phyloP scores from a whole-genome alignment of 2,888 invertebrate genomes.

The Cerastis leucographa region DNA sequence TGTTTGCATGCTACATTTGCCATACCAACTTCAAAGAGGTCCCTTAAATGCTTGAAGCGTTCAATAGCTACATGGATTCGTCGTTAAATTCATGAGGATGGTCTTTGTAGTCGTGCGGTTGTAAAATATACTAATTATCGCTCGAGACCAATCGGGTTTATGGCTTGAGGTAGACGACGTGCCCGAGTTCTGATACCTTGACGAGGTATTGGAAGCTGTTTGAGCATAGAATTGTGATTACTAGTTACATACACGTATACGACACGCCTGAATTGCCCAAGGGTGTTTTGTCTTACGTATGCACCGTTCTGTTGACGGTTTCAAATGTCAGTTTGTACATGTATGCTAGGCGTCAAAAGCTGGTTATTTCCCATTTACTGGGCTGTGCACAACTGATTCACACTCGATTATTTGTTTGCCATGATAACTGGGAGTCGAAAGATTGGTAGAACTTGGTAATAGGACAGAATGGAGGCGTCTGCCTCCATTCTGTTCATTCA shows the following conservation, averaged over 20 bases:
- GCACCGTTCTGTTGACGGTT: slow-evolving; percentile 32
- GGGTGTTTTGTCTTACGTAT: slow-evolving; percentile 39
- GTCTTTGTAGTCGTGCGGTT: slow-evolving; percentile 61
- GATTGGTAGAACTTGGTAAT: background rate
- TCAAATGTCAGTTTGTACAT: slow-evolving; percentile 21
- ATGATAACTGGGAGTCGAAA: background rate
- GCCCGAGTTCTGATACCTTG: slow-evolving; percentile 54
- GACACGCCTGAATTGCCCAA: slow-evolving; percentile 45
- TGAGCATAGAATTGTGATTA: slow-evolving; percentile 37
- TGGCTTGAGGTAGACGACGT: slow-evolving; percentile 36
- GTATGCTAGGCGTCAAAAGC: slow-evolving; percentile 17
- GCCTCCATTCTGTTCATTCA: no score
- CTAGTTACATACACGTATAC: slow-evolving; percentile 8
- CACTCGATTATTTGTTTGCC: background rate
- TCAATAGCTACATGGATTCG: slow-evolving; percentile 55
- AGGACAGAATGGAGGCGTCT: background rate
- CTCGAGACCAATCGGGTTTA: slow-evolving; percentile 60
- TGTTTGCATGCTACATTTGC: no score
- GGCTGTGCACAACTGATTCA: background rate
- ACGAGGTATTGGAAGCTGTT: slow-evolving; percentile 45
- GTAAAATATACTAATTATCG: slow-evolving; percentile 67
- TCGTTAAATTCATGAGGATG: slow-evolving; percentile 59
- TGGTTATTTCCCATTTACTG: slow-evolving; percentile 3
- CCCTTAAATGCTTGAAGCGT: slow-evolving; percentile 46
- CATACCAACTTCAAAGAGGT: no score